A percentile compares a stretch with the other conserved stretches of the same genome.
These are phyloP conservation scores for Trichomalopsis sarcophagae DNA, from an alignment of 1,140 invertebrate genomes.

Conservation along the genomic window DNA sequence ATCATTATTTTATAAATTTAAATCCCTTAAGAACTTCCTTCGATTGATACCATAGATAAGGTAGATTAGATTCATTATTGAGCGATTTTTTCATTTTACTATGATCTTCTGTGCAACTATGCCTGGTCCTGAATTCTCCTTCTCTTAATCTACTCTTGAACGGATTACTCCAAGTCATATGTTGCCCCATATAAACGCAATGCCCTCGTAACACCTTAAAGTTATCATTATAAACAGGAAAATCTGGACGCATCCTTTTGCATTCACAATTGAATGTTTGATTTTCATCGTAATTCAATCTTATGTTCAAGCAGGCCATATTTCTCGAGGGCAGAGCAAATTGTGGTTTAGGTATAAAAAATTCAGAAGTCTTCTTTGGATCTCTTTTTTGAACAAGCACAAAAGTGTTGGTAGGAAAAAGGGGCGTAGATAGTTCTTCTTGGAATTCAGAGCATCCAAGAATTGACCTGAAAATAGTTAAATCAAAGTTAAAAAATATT, in stretches of 20 bases:
- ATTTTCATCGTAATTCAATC: conserved; percentile 59
- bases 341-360: conserved; percentile 70
- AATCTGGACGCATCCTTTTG: conserved; percentile 57
- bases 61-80: conserved; percentile 39
- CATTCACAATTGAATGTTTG: conserved; percentile 61
- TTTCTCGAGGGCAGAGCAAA: conserved; percentile 56
- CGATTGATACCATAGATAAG: conserved; percentile 70
- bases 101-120: conserved; percentile 42
- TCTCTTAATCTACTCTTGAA: neutral
- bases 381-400: conserved; percentile 69
- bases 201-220: neutral
- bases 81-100: conserved; percentile 46
- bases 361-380: conserved; percentile 62
- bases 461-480: conserved; percentile 63
- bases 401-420: conserved; percentile 69
- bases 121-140: neutral
- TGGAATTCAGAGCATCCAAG: conserved; percentile 68
- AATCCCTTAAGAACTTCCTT: conserved; percentile 69
- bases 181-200: no score
- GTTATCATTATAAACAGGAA: conserved; percentile 60
- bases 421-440: conserved; percentile 63
- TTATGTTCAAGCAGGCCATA: conserved; percentile 63
- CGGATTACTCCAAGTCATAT: neutral
- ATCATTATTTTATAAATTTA: conserved; percentile 65
- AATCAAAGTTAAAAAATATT: neutral